phyloP scores from a whole-genome alignment of 2,888 invertebrate species.

The Eilema griseolum region DNA sequence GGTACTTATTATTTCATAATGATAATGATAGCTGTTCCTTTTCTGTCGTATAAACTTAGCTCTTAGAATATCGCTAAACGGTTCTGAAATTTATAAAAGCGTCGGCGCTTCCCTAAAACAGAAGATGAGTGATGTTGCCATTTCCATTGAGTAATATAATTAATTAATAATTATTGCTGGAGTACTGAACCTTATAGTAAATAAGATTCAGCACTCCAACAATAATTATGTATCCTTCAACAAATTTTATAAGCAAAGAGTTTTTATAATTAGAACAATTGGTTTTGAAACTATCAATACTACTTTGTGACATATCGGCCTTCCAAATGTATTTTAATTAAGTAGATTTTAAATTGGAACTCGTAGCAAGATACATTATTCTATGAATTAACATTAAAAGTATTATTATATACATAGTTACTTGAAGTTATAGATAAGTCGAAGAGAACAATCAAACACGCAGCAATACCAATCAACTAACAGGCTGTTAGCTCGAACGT shows the following conservation, averaged over 20 bases:
- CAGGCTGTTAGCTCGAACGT: slow-evolving; percentile 39
- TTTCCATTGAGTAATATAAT: too few species aligned
- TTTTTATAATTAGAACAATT: slow-evolving; percentile 13
- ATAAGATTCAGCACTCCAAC: too few species aligned
- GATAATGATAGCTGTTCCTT: too few species aligned
- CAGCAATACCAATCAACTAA: slow-evolving; percentile 37
- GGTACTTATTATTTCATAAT: neutral
- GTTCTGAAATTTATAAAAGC: too few species aligned
- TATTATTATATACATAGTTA: neutral
- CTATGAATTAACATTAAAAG: neutral
- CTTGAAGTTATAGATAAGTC: slow-evolving; percentile 34
- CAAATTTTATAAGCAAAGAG: neutral
- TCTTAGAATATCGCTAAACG: too few species aligned
- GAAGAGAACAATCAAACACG: slow-evolving; percentile 34
- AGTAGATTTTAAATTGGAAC: neutral
- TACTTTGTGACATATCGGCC: slow-evolving; percentile 6
- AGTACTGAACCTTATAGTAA: too few species aligned
- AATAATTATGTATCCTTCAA: too few species aligned
- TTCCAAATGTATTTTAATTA: slow-evolving; percentile 7
- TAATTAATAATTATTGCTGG: too few species aligned
- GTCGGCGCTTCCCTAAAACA: too few species aligned
- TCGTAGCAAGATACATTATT: neutral
- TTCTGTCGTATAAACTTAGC: too few species aligned
- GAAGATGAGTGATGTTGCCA: too few species aligned
- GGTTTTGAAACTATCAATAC: neutral